These are phyloP conservation scores for Actias luna DNA, from an alignment of 2,888 invertebrate species.

Conservation along the genomic window DNA sequence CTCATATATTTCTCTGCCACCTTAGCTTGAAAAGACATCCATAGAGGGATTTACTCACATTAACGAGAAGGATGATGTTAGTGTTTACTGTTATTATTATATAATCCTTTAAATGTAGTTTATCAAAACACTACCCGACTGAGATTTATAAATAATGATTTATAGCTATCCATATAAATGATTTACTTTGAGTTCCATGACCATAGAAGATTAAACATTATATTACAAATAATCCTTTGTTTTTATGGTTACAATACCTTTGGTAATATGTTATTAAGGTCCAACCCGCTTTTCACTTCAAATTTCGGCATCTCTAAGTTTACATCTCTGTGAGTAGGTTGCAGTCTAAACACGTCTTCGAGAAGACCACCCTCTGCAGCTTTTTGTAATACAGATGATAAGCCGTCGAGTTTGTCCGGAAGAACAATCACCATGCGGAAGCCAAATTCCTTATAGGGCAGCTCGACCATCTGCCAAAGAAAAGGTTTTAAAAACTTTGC, in stretches of 20 bases:
- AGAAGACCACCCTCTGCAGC: slow-evolving; percentile 43
- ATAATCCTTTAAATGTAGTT: too few species aligned
- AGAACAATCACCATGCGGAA: slow-evolving; percentile 59
- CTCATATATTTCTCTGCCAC: too few species aligned
- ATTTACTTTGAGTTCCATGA: not conserved
- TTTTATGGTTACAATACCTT: slow-evolving; percentile 40
- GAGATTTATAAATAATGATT: too few species aligned
- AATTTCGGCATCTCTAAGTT: slow-evolving; percentile 52
- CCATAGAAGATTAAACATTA: not conserved
- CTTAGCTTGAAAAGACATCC: too few species aligned
- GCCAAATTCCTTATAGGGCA: slow-evolving; percentile 52
- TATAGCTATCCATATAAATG: too few species aligned
- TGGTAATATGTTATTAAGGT: slow-evolving; percentile 47
- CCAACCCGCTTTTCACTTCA: slow-evolving; percentile 43
- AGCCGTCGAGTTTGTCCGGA: slow-evolving; percentile 50
- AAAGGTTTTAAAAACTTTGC: not conserved
- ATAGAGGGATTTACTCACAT: too few species aligned
- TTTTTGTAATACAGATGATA: slow-evolving; percentile 46
- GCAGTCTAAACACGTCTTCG: slow-evolving; percentile 41
- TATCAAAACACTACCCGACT: too few species aligned
- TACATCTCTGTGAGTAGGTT: slow-evolving; percentile 35
- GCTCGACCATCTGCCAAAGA: slow-evolving; percentile 47
- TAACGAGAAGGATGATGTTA: too few species aligned
- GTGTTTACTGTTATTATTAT: too few species aligned
- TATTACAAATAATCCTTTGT: not conserved